Evolutionary conservation across 2,113 vertebrate genomes (phyloP).

Genomic region (Dipodomys stephensi): DNA sequence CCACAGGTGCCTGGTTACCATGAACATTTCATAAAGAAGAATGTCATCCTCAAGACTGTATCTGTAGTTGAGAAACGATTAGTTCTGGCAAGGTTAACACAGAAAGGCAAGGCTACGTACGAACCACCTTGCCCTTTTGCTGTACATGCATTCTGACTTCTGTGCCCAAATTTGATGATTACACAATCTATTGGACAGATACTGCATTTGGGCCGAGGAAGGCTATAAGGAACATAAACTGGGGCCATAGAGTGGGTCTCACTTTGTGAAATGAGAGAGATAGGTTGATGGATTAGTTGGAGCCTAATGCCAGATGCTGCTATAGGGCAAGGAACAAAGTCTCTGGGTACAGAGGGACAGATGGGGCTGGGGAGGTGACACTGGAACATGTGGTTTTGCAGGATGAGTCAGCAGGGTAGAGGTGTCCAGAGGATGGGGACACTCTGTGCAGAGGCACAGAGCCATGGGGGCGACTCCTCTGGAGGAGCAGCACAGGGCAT

Average conservation of each 20-base stretch:
- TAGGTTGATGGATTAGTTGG: background rate
- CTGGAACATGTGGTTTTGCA: background rate
- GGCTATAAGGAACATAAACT: background rate
- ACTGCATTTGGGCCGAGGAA: fast-evolving
- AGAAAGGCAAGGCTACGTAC: background rate
- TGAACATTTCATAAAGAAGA: background rate
- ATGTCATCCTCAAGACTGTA: background rate
- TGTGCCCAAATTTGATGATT: background rate
- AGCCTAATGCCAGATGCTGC: background rate
- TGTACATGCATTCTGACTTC: fast-evolving
- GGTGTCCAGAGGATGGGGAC: background rate
- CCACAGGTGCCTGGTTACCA: background rate
- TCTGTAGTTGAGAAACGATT: background rate
- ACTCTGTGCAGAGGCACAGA: background rate
- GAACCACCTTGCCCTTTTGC: too few relatives aligned
- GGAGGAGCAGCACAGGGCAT: background rate
- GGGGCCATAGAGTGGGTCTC: background rate
- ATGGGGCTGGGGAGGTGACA: background rate
- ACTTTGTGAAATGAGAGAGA: too few relatives aligned
- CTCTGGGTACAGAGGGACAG: background rate
- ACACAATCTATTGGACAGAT: background rate
- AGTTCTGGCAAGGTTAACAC: background rate
- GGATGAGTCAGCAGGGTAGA: background rate
- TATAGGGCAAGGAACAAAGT: background rate
- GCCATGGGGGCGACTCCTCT: too few relatives aligned